Base-by-base conservation (phyloP, 2,113 vertebrate genomes). In the Desmodus rotundus region DNA sequence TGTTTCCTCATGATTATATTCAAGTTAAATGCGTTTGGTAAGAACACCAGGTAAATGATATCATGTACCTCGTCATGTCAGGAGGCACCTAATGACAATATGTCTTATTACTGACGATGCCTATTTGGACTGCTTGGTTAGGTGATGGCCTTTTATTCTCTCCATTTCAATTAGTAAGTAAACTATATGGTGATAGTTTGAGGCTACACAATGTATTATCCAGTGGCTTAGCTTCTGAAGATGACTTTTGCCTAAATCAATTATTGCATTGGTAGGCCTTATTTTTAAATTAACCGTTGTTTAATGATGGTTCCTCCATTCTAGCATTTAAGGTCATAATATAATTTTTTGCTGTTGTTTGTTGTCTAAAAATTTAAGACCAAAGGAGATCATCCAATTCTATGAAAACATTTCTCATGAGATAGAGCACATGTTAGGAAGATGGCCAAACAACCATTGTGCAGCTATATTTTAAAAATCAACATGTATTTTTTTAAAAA, bases 361-460 rank as follows among this genome's bases (percentile, higher is more conserved):
- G 10, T 81, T 92, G n/a, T 82, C 76, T 90, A 77, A 93, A 96
- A 96, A 70, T 74, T 85, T 88, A 74, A 96, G 89, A 89, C 70
- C 56, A 78, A 87, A 95, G 84, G 83, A 95, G 56, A 94, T 83
- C 85, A 94, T 92, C 72, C 38, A 96, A 88, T 91, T 96, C 76
- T 74, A 70, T 72, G 36, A 97, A 86, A 97, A 91, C 22, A 88
- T 87, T 87, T 93, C 70, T 95, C 76, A 92, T 97, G 93, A 98
- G 92, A 96, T 81, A 93, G 65, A 97, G 81, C 96, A 97, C 78
- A 87, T 95, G 90, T 96, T 97, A 93, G 96, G 96, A 94, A 90
- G 96, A 74, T 26, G 13, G 90, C 93, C 96, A 97, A 96, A 92
- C 95, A 74, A 38, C 10, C 67, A 91, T 54, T 83, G 31, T 93